Evolutionary conservation across 2,888 invertebrate genomes (phyloP), one percentile per base, ranked within the genome.

Genomic region (Rapana venosa): DNA sequence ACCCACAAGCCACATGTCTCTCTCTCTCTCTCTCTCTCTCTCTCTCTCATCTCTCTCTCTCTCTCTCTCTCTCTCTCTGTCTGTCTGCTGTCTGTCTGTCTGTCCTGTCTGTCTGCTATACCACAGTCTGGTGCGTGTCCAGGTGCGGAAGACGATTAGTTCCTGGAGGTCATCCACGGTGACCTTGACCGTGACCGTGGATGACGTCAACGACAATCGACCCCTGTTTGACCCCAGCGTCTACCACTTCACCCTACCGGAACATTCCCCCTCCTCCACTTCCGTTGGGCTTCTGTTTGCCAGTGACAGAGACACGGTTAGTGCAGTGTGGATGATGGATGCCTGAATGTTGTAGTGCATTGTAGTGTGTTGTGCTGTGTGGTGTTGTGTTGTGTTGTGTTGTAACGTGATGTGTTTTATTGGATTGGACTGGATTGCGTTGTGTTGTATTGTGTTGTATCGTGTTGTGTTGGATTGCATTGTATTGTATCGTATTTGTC

Each of bases 141-240:
- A 91, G 91, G 91, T 90, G 8, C 61, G 79, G 20, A 90, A 91
- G 74, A n/a, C 8, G 0, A 58, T 88, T n/a, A 61, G 85, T 22
- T 1, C 79, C 8, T 86, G 61, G n/a, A 85, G 61, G 61, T 56
- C 90, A 22, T 87, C 91, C 0, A 90, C 88, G 11, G 88, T 79
- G 26, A 91, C 87, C 4, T 47, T 91, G 15, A 86, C 58, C 35
- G 35, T 91, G 26, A 11, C 56, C 0, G 81, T 91, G 6, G 81
- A 88, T 32, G 91, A 91, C 88, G 32, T 86, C 77, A 91, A 91
- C 86, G 91, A 91, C 88, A 90, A 91, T 87, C 74, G 90, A 17
- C 91, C 91, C 1, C 30, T 66, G 70, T 90, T 83, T 30, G 79
- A 66, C 0, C 47, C 86, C 30, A 66, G 35, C 30, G 26, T n/a